Conservation (phyloP, 2,888 invertebrate species). For the Parascotia fuliginaria region DNA sequence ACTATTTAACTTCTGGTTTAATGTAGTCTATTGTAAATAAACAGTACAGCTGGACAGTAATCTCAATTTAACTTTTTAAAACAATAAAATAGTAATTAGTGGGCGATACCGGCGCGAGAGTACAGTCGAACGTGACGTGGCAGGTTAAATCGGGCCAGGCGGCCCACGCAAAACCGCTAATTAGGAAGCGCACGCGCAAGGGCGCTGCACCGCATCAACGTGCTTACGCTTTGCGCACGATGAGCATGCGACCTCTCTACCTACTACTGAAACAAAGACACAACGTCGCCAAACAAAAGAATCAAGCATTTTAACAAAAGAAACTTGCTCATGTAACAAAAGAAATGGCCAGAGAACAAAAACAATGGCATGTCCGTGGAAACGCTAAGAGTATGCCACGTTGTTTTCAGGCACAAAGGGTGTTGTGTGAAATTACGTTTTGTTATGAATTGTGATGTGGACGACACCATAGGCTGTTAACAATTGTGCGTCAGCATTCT, state of each 20-base stretch:
- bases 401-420: conserved; percentile 68
- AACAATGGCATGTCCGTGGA: conserved; percentile 59
- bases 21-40: too few relatives aligned
- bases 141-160: conserved; percentile 75
- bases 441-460: conserved; percentile 57
- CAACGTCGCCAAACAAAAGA: conserved; percentile 59
- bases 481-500: conserved; percentile 32
- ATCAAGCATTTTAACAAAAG: conserved; percentile 58
- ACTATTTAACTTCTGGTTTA: too few relatives aligned
- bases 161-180: conserved; percentile 74
- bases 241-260: conserved; percentile 51
- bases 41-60: conserved; percentile 22
- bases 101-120: conserved; percentile 39
- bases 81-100: conserved; percentile 38
- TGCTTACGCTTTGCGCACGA: conserved; percentile 37
- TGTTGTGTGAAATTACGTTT: conserved; percentile 65
- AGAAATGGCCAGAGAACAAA: conserved; percentile 64
- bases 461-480: conserved; percentile 34
- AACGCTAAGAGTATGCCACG: conserved; percentile 49
- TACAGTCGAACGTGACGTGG: conserved; percentile 63
- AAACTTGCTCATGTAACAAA: conserved; percentile 60
- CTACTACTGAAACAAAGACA: conserved; percentile 57
- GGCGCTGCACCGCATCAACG: conserved; percentile 65
- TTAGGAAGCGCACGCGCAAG: conserved; percentile 81
- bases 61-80: conserved; percentile 30